phyloP scores from a whole-genome alignment of 2,113 vertebrate genomes.

The Arvicanthis niloticus region DNA sequence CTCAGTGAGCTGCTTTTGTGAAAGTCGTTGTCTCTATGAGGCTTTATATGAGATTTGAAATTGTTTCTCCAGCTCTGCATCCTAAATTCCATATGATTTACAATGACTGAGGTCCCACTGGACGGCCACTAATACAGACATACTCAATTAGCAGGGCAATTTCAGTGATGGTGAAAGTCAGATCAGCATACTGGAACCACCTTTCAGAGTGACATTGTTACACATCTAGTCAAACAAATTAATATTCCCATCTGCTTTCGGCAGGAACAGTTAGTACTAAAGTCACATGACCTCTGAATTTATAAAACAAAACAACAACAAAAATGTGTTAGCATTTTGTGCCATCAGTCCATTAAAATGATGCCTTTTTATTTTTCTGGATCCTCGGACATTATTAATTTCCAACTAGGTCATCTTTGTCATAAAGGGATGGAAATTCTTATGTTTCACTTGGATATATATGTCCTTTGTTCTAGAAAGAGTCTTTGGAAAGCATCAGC shows the following conservation, averaged over 20 bases:
- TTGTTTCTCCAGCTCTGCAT: neutral
- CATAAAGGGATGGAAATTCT: neutral
- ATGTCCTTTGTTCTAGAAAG: neutral
- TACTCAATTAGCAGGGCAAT: constrained; percentile 40
- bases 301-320: neutral
- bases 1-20: fast-evolving
- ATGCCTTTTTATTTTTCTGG: neutral
- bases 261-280: constrained; percentile 17
- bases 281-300: neutral
- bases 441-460: fast-evolving
- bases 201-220: constrained; percentile 74
- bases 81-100: neutral
- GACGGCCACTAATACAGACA: constrained; percentile 20
- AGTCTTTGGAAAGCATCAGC: neutral
- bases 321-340: constrained; percentile 8
- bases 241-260: constrained; percentile 67
- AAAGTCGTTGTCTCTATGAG: neutral
- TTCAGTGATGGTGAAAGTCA: constrained; percentile 54
- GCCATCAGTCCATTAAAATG: neutral
- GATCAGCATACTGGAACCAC: constrained; percentile 46
- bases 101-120: neutral
- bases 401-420: neutral
- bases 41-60: neutral
- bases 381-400: neutral
- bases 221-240: constrained; percentile 70